These are phyloP conservation scores for Chrysopa pallens DNA, from an alignment of 1,140 invertebrate genomes.

Conservation along the genomic window DNA sequence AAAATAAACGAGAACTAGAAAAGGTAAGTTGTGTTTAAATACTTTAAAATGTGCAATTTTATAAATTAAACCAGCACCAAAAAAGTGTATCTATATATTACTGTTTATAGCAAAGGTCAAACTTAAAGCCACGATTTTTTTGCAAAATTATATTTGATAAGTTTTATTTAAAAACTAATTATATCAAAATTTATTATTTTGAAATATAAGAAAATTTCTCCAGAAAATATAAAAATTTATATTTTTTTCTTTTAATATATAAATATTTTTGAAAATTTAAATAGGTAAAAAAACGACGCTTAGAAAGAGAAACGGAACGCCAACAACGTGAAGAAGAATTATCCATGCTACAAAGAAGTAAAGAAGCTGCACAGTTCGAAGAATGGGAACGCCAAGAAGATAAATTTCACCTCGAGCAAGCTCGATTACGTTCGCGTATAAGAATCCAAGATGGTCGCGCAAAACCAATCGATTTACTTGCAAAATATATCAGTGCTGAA, in stretches of 20 bases:
- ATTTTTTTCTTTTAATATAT: too few relatives aligned
- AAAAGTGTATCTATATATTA: too few relatives aligned
- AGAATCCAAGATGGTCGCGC: conserved; percentile 90
- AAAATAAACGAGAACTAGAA: conserved; percentile 76
- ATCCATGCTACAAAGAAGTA: conserved; percentile 69
- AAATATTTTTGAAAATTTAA: conserved; percentile 2
- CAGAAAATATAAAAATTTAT: too few relatives aligned
- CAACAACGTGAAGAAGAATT: conserved; percentile 82
- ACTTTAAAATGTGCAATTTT: too few relatives aligned
- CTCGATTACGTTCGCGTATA: conserved; percentile 76
- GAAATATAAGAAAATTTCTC: too few relatives aligned
- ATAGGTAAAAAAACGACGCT: conserved; percentile 70
- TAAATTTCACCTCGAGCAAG: conserved; percentile 80
- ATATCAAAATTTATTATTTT: too few relatives aligned
- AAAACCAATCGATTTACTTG: conserved; percentile 94
- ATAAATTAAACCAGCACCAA: too few relatives aligned
- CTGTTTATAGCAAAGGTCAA: too few relatives aligned
- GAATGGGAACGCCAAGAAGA: conserved; percentile 93
- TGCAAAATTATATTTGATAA: too few relatives aligned
- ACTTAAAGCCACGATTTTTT: too few relatives aligned
- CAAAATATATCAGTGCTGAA: conserved; percentile 89
- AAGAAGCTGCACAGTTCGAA: conserved; percentile 87
- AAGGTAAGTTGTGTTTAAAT: conserved; percentile 39
- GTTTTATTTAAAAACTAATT: too few relatives aligned
- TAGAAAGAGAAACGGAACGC: conserved; percentile 78